phyloP scores from a whole-genome alignment of 2,113 vertebrate genomes.

The Paracanthobrama guichenoti region DNA sequence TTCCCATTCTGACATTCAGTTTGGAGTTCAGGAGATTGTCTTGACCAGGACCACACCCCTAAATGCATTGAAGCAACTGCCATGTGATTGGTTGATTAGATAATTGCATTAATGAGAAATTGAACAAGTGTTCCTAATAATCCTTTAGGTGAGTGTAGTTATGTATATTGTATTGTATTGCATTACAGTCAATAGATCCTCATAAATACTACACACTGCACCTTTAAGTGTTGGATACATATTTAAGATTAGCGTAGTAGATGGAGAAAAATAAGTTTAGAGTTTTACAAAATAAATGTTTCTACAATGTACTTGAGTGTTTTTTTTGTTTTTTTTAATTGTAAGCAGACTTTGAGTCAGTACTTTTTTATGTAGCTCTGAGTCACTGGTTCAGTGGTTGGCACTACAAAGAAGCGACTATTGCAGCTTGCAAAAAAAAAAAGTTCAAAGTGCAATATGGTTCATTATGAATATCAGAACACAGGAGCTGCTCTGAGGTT shows the following conservation, averaged over 20 bases:
- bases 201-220: too few species aligned
- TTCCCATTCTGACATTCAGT: too few species aligned
- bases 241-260: not conserved
- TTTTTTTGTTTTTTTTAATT: too few species aligned
- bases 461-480: slow-evolving; percentile 7
- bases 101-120: too few species aligned
- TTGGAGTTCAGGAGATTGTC: too few species aligned
- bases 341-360: not conserved
- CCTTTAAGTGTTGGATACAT: not conserved
- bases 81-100: too few species aligned
- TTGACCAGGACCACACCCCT: too few species aligned
- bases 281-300: not conserved
- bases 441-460: slow-evolving; percentile 1
- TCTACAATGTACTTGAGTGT: not conserved
- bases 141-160: too few species aligned
- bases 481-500: not conserved
- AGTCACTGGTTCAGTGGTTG: not conserved
- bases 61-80: too few species aligned
- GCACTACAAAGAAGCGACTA: not conserved
- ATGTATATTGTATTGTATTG: too few species aligned
- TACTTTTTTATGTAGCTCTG: not conserved
- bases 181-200: too few species aligned
- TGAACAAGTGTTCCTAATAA: too few species aligned
- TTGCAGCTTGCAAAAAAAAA: not conserved
- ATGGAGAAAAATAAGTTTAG: not conserved